Percentiles rank a stretch among this genome's conserved stretches.
Conservation (phyloP, 2,797 vertebrate genomes). For the Ptychadena robeensis region DNA sequence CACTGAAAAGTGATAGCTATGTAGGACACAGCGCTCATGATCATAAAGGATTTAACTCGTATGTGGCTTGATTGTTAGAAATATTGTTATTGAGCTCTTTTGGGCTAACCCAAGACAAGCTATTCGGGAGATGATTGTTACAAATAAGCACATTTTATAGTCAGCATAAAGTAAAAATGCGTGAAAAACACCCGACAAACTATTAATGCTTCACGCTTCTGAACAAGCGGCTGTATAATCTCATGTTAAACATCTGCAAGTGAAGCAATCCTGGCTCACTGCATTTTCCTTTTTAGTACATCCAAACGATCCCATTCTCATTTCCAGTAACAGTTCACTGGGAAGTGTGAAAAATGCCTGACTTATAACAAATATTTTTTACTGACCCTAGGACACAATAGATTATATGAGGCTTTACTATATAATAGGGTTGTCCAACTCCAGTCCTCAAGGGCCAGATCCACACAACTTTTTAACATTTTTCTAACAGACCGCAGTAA, state of each 20-base stretch:
- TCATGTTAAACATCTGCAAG: constrained; percentile 1
- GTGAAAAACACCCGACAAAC: background rate
- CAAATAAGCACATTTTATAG: background rate
- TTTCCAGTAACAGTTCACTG: background rate
- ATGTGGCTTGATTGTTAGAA: background rate
- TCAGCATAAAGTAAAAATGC: background rate
- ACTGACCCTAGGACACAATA: background rate
- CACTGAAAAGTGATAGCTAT: too few relatives aligned
- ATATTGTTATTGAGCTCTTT: background rate
- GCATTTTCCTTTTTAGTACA: background rate
- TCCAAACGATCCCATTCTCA: background rate
- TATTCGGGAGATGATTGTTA: too few relatives aligned
- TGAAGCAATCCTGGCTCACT: background rate
- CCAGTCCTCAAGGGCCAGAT: too few relatives aligned
- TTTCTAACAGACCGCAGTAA: too few relatives aligned
- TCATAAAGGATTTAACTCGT: too few relatives aligned
- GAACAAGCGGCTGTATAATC: background rate
- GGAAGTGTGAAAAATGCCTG: background rate
- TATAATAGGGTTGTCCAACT: too few relatives aligned
- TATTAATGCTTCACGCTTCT: background rate
- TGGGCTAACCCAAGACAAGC: background rate
- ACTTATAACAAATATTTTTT: background rate
- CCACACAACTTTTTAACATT: too few relatives aligned
- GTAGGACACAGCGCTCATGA: too few relatives aligned
- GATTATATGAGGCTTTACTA: background rate